These are phyloP conservation scores for Drosophila serrata DNA, from an alignment of 1,140 invertebrate species.

Conservation along the genomic window DNA sequence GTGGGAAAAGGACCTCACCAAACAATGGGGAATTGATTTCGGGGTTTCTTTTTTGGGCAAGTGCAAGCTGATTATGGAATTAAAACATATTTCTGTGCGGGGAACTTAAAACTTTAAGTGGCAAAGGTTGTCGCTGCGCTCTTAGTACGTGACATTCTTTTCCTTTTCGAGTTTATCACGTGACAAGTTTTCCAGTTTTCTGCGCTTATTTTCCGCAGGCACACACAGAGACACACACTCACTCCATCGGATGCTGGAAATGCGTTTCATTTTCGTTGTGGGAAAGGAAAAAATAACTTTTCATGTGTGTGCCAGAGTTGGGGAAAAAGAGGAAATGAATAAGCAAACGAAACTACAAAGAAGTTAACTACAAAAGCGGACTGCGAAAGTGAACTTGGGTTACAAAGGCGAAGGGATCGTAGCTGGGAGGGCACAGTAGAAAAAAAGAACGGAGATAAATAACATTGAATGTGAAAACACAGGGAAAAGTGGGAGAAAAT, in stretches of 20 bases:
- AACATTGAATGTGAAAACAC: constrained; percentile 71
- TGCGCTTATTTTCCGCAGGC: constrained; percentile 29
- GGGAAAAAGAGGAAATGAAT: constrained; percentile 57
- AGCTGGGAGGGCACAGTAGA: background rate
- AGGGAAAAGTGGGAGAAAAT: constrained; percentile 45
- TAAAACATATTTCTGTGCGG: constrained; percentile 75
- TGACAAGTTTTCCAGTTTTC: constrained; percentile 60
- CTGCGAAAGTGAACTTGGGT: constrained; percentile 74
- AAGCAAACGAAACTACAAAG: constrained; percentile 76
- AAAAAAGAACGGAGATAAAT: constrained; percentile 70
- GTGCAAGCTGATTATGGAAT: constrained; percentile 79
- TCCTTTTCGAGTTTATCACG: constrained; percentile 73
- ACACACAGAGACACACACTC: constrained; percentile 14
- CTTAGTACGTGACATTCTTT: constrained; percentile 70
- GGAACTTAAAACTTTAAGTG: constrained; percentile 81
- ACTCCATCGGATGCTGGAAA: constrained; percentile 10
- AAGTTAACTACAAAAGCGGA: constrained; percentile 75
- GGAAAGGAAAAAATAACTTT: constrained; percentile 51
- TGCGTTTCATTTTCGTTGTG: constrained; percentile 59
- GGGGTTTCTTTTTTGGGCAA: constrained; percentile 57
- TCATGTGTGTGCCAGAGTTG: constrained; percentile 32
- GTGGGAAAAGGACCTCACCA: constrained; percentile 15
- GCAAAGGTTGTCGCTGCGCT: constrained; percentile 70
- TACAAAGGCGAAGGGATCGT: constrained; percentile 60
- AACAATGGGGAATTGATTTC: constrained; percentile 79